Evolutionary conservation across 2,113 vertebrate species (phyloP).

Genomic region (Bubalus kerabau): DNA sequence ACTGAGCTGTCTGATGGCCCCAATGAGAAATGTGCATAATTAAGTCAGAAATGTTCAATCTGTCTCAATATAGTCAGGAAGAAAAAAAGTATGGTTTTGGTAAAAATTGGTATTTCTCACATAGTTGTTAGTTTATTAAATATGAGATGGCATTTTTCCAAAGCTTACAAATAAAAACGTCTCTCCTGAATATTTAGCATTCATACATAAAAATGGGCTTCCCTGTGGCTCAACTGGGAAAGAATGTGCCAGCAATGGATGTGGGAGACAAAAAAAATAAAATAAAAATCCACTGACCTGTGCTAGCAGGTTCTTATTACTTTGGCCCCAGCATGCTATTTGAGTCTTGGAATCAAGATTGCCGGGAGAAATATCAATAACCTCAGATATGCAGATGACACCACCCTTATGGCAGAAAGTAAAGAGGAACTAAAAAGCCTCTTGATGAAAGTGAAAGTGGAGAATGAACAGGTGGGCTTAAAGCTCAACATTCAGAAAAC

Average conservation of each 20-base stretch:
- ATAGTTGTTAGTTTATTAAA: not conserved
- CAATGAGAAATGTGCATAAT: not conserved
- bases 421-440: no score
- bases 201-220: not conserved
- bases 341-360: not conserved
- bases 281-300: not conserved
- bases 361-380: no score
- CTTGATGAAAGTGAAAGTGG: no score
- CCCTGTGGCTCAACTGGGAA: not conserved
- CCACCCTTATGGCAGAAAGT: no score
- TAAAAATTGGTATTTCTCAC: not conserved
- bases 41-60: not conserved
- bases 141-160: not conserved
- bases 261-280: not conserved
- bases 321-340: not conserved
- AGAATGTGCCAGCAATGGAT: not conserved
- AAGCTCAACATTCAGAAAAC: no score
- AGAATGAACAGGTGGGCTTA: no score
- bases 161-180: not conserved
- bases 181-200: not conserved
- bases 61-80: not conserved
- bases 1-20: not conserved
- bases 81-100: not conserved
- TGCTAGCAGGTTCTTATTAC: not conserved
- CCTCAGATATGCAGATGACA: no score